These are phyloP conservation scores for Phymorhynchus buccinoides DNA, from an alignment of 1,140 invertebrate species.

Conservation along the genomic window DNA sequence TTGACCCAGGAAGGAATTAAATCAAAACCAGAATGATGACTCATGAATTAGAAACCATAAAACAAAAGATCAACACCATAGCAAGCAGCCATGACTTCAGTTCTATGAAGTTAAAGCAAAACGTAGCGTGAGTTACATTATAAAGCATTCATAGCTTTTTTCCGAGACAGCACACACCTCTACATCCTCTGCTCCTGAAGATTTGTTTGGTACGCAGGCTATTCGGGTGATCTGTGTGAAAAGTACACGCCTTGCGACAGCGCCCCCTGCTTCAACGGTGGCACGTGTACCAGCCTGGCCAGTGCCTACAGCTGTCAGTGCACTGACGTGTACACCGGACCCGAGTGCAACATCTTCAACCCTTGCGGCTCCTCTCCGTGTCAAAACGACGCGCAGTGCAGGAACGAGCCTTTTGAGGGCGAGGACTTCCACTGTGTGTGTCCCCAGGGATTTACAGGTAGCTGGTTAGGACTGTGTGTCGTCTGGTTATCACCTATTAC, in stretches of 20 bases:
- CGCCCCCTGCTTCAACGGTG: conserved; percentile 58
- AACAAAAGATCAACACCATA: no score
- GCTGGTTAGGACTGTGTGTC: no score
- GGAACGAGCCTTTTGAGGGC: conserved; percentile 44
- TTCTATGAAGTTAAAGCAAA: no score
- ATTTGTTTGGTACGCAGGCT: conserved; percentile 42
- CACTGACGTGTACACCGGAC: conserved; percentile 44
- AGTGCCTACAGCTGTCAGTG: conserved; percentile 53
- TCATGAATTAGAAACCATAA: no score
- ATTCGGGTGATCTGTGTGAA: conserved; percentile 55
- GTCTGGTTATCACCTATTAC: no score
- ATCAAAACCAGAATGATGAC: no score
- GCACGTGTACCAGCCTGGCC: conserved; percentile 43
- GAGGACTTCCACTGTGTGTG: conserved; percentile 51
- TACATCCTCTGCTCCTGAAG: conserved; percentile 55
- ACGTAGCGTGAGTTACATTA: no score
- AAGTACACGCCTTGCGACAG: conserved; percentile 47
- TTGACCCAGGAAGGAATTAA: no score
- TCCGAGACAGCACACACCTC: conserved; percentile 73
- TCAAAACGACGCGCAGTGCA: conserved; percentile 53
- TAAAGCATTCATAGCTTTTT: no score
- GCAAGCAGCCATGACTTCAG: conserved; percentile 30
- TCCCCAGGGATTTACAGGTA: conserved; percentile 37
- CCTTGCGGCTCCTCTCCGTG: conserved; percentile 53
- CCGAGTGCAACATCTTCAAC: conserved; percentile 48